Percentiles rank a stretch among this genome's conserved stretches.
Evolutionary conservation across 1,140 invertebrate genomes (phyloP).

Genomic region (Brachionus koreanus): DNA sequence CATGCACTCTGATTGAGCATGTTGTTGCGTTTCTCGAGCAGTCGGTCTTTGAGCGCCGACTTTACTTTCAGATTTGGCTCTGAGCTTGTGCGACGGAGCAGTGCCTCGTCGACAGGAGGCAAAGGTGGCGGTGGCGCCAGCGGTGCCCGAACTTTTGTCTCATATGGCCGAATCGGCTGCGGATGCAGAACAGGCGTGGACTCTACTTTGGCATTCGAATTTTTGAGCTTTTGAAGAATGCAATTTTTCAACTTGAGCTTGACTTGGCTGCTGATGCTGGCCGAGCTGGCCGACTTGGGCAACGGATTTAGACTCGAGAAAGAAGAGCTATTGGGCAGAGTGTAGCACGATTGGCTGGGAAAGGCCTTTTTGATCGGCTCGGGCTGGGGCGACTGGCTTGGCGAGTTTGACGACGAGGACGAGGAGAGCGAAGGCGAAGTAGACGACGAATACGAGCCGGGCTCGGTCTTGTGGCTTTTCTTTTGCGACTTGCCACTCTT

Average conservation of each 20-base stretch:
- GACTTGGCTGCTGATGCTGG: background rate
- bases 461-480: background rate
- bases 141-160: background rate
- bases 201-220: background rate
- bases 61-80: constrained; percentile 29
- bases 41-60: constrained; percentile 22
- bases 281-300: background rate
- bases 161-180: background rate
- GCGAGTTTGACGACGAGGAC: background rate
- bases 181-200: background rate
- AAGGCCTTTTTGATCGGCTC: background rate
- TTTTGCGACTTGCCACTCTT: background rate
- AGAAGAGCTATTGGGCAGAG: background rate
- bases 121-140: background rate
- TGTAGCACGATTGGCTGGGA: constrained; percentile 11
- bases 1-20: background rate
- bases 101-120: background rate
- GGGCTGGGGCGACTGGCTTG: background rate
- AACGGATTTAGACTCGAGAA: background rate
- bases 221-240: constrained; percentile 24
- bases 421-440: background rate
- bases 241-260: constrained; percentile 34
- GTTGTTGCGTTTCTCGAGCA: constrained; percentile 26
- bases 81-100: background rate
- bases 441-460: background rate